Base-by-base conservation (phyloP, 2,888 invertebrate species). In the Coenonympha glycerion region DNA sequence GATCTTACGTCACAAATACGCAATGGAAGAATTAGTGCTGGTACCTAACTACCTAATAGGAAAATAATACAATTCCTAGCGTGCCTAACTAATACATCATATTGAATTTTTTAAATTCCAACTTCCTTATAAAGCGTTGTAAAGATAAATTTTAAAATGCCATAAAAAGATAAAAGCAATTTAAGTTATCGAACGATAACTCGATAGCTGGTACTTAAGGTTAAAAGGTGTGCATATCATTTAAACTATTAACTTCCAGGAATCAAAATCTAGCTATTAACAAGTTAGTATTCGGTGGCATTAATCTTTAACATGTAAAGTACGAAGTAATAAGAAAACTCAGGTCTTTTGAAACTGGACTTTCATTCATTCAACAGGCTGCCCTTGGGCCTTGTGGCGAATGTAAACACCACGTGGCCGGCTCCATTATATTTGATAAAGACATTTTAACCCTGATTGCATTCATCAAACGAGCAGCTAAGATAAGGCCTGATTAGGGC, bases 401-500 rank as follows among this genome's bases (percentile, higher is more conserved):
- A 67, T 75, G 74, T 79, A 84, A 83, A 84, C 82, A 80, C 79
- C 71, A 82, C 80, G 79, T 81, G 80, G 78, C 69, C 66, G 66
- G 65, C 62, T 65, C 71, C 68, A 80, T 79, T 79, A 83, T 76
- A 75, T 76, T 72, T 75, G 76, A 77, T 76, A 76, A 78, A 75
- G 71, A 26, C 44, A 31, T 34, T 39, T 48, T 36, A 36, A 26
- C 36, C 11, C 21, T n/a, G 31, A 31, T 31, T 8, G 21, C 6
- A 18, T 45, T 45, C 24, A 24, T n/a, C n/a, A 8, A 9, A 44
- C 6, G 22, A 13, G 42, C 11, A 9, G 6, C 6, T 11, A n/a
- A 11, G 11, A 30, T 5, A 11, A 6, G 30, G n/a, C n/a, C n/a
- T n/a, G n/a, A n/a, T n/a, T n/a, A n/a, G n/a, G n/a, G n/a, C n/a